Evolutionary conservation across 2,797 vertebrate genomes (phyloP), one percentile per base, ranked within the genome.

Genomic region (Cyprinella venusta): DNA sequence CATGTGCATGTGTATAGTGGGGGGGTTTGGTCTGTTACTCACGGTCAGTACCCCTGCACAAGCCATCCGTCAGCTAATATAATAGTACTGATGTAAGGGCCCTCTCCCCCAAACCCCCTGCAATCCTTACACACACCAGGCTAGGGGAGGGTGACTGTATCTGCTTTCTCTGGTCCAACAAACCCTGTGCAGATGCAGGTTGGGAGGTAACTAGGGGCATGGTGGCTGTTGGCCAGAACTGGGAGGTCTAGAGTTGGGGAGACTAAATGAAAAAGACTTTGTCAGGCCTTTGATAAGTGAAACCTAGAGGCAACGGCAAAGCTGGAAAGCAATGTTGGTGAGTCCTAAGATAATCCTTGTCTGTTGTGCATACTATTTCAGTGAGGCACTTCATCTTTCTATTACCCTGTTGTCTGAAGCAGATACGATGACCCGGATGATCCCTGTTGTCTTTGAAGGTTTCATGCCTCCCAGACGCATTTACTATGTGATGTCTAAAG

Each of bases 201-300:
- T 83, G 72, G 77, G 82, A 87, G 87, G 87, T 87, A 82, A 85
- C 86, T 82, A 82, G 87, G 87, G 86, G 83, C 89, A 87, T 59
- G 79, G 63, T 89, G 89, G 89, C 85, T 80, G 68, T 40, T 48
- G 81, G 86, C 89, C 87, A 88, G 77, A 87, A 86, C 87, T 79
- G 85, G 83, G 89, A 89, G 86, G 86, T 86, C 87, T 88, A 69
- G 81, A 84, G 86, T 84, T 86, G 85, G 85, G 87, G 85, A 87
- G 80, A 85, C 78, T 87, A 87, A 88, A 89, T 87, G 83, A 89
- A 87, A 84, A 84, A 85, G 81, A 84, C 81, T 88, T 86, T 82
- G 81, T 86, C 82, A 82, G 78, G 79, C 76, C 87, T 88, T 86
- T 85, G 83, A 88, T 84, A 84, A 87, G 67, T 83, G 80, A 84